phyloP scores from a whole-genome alignment of 2,113 vertebrate genomes.

The Xiphophorus couchianus region DNA sequence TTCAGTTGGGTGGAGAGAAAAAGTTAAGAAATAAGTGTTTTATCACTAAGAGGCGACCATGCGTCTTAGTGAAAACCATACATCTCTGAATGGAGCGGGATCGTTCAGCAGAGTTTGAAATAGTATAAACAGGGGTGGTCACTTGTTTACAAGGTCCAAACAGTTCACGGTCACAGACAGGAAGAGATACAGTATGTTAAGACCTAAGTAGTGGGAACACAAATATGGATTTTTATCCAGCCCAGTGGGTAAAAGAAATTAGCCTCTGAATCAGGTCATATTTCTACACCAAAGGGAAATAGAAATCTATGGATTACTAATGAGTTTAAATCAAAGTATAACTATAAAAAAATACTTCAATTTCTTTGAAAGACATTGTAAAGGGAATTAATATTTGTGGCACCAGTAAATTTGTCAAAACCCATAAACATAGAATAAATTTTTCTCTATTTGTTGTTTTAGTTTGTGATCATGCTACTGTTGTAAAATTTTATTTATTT shows the following conservation, averaged over 20 bases:
- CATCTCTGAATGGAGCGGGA: background rate
- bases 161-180: background rate
- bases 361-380: background rate
- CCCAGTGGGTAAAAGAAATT: background rate
- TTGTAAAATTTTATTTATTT: background rate
- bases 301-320: background rate
- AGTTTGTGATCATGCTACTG: background rate
- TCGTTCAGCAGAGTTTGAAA: background rate
- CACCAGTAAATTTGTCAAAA: background rate
- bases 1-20: background rate
- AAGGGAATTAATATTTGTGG: background rate
- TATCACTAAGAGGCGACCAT: background rate
- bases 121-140: background rate
- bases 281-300: background rate
- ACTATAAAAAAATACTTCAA: background rate
- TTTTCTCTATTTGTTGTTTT: too few relatives aligned
- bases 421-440: background rate
- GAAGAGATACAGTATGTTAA: background rate
- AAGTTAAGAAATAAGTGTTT: background rate
- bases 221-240: too few relatives aligned
- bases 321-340: background rate
- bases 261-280: background rate
- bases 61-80: background rate
- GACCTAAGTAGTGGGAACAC: background rate
- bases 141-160: background rate